Conservation (phyloP, 2,888 invertebrate species). For the Epinotia bilunana region DNA sequence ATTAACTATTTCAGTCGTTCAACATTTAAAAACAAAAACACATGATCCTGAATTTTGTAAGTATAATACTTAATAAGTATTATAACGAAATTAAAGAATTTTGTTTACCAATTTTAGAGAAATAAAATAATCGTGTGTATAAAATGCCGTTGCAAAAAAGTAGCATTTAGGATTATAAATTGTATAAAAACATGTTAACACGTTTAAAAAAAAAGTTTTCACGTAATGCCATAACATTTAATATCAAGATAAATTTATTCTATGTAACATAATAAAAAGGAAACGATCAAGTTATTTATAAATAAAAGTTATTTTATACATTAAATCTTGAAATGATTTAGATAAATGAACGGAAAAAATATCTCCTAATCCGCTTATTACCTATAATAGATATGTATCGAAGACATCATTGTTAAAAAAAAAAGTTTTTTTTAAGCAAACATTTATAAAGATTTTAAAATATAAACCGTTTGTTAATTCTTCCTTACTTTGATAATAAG, state of each 20-base stretch:
- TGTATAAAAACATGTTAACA: no score
- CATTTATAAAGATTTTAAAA: neutral
- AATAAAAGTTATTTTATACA: neutral
- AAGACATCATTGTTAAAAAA: constrained; percentile 50
- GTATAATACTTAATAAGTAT: no score
- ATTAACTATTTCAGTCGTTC: neutral
- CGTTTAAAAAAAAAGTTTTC: no score
- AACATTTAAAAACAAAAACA: no score
- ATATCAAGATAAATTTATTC: neutral
- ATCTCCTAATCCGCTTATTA: constrained; percentile 30
- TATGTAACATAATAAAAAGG: neutral
- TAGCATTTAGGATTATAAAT: no score
- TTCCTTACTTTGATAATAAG: neutral
- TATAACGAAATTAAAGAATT: no score
- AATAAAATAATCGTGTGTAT: no score
- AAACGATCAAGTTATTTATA: neutral
- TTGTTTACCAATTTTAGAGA: no score
- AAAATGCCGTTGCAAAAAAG: no score
- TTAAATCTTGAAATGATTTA: neutral
- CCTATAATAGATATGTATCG: constrained; percentile 62
- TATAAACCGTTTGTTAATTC: neutral
- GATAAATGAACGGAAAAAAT: constrained; percentile 1
- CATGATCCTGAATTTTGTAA: no score
- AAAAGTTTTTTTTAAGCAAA: constrained; percentile 2
- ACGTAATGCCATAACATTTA: neutral